Percentiles rank a stretch among this genome's conserved stretches.
Conservation (phyloP, 1,140 invertebrate genomes). For the Pteromalus puparum region DNA sequence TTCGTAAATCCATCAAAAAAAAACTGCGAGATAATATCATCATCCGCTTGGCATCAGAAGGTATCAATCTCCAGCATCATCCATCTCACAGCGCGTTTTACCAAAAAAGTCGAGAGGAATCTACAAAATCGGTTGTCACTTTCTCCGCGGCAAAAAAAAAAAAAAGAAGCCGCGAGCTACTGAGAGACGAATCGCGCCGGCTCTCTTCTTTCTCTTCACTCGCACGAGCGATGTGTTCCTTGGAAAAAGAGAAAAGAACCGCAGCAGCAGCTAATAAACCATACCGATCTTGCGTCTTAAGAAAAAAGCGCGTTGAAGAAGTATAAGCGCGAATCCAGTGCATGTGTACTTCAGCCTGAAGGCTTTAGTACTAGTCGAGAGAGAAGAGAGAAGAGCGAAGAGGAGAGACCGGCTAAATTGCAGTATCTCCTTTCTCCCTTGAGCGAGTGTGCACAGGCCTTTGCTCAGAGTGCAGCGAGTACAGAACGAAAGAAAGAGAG, state of each 20-base stretch:
- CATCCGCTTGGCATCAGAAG: not conserved
- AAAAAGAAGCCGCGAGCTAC: not conserved
- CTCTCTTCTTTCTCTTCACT: not conserved
- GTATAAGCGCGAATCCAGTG: not conserved
- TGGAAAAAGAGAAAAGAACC: conserved; percentile 13
- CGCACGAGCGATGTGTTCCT: not conserved
- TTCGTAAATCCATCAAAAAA: not conserved
- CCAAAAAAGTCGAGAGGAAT: not conserved
- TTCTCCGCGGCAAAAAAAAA: not conserved
- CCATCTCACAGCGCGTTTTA: not conserved
- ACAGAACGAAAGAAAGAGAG: not conserved
- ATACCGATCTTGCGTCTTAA: not conserved
- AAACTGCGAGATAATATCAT: not conserved
- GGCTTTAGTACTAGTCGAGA: not conserved
- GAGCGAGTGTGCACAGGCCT: not conserved
- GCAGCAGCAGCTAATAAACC: not conserved
- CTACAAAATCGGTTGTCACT: conserved; percentile 18
- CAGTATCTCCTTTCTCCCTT: conserved; percentile 40
- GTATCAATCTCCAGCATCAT: not conserved
- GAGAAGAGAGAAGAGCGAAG: not conserved
- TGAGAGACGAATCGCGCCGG: not conserved
- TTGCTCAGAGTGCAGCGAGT: not conserved
- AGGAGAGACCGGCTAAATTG: conserved; percentile 18
- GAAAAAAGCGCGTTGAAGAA: not conserved
- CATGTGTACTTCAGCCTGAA: not conserved